Percentiles rank a stretch among this genome's conserved stretches.
Conservation (phyloP, 2,113 vertebrate genomes). For the Sisor rabdophorus region DNA sequence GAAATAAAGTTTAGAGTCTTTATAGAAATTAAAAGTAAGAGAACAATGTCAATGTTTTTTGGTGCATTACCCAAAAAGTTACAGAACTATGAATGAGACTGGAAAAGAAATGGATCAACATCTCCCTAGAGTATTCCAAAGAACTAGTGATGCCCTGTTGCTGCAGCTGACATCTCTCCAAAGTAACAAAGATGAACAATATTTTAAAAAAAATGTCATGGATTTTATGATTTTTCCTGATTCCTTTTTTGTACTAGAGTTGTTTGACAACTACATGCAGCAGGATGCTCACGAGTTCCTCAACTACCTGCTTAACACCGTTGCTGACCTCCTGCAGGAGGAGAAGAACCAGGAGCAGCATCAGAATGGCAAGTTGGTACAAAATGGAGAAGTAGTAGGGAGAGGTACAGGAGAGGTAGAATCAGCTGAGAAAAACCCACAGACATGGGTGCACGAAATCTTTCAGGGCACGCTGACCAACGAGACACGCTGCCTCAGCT, state of each 20-base stretch:
- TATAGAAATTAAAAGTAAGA: too few species aligned
- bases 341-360: slow-evolving; percentile 93
- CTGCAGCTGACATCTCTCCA: too few species aligned
- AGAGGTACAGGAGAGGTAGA: slow-evolving; percentile 70
- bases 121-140: too few species aligned
- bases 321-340: slow-evolving; percentile 96
- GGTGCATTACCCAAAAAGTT: too few species aligned
- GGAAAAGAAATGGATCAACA: too few species aligned
- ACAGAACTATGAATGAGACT: too few species aligned
- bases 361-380: slow-evolving; percentile 88
- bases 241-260: slow-evolving; percentile 65
- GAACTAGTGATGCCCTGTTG: too few species aligned
- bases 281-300: slow-evolving; percentile 97
- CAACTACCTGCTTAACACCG: slow-evolving; percentile 95
- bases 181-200: too few species aligned
- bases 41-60: too few species aligned
- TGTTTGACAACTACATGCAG: slow-evolving; percentile 99
- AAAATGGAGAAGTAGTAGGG: slow-evolving; percentile 70
- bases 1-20: too few species aligned
- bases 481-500: slow-evolving; percentile 92
- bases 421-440: slow-evolving; percentile 76
- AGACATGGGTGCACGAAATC: slow-evolving; percentile 92
- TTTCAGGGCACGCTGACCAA: slow-evolving; percentile 94
- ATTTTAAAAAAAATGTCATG: too few species aligned
- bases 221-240: not conserved